Conservation (phyloP, 2,797 vertebrate genomes). For the Rhynchonycteris naso region DNA sequence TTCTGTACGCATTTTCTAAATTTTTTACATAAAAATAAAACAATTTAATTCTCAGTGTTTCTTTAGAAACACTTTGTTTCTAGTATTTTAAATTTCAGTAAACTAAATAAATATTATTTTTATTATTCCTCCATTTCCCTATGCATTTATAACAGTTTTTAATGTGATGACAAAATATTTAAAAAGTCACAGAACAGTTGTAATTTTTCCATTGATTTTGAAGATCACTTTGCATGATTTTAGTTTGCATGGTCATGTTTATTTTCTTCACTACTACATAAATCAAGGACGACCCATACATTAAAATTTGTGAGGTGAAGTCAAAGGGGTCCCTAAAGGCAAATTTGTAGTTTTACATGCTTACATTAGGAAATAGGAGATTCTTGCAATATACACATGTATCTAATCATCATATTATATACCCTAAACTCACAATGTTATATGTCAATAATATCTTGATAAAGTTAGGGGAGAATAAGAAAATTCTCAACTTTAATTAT, state of each 20-base stretch:
- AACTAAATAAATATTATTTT: not conserved
- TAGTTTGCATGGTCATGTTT: not conserved
- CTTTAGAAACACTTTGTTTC: not conserved
- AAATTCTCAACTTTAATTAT: not conserved
- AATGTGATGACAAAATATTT: not conserved
- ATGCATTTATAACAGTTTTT: not conserved
- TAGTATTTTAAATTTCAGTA: conserved; percentile 17
- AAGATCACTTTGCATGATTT: not conserved
- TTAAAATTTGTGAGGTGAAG: not conserved
- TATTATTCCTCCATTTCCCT: not conserved
- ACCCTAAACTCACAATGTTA: not conserved
- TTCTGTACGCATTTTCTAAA: not conserved
- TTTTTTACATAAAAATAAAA: not conserved
- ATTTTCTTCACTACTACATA: not conserved
- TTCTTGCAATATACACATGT: not conserved
- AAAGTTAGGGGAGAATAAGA: not conserved
- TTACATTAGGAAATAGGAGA: conserved; percentile 6
- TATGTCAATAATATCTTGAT: not conserved
- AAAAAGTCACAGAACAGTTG: not conserved
- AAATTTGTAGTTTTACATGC: not conserved
- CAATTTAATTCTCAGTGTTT: not conserved
- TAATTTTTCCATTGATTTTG: not conserved
- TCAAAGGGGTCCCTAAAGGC: not conserved
- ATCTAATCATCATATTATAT: not conserved
- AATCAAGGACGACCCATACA: not conserved